Base-by-base conservation (phyloP, 23 tunicate species). In the Trididemnum miniatum region DNA sequence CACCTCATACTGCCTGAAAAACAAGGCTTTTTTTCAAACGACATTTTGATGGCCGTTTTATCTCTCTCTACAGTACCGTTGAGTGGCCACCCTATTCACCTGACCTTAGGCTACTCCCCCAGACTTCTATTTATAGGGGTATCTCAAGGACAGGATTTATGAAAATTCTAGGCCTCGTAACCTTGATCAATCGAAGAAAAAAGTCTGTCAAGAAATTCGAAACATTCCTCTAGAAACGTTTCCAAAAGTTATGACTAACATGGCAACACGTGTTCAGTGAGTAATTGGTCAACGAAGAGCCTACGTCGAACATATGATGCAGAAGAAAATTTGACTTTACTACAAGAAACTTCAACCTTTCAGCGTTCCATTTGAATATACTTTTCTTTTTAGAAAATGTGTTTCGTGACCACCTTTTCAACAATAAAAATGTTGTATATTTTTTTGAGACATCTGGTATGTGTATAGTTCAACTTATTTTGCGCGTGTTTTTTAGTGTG, bases 71-170 rank as follows among this genome's bases (percentile, higher is more conserved):
- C 59, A 34, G 39, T 20, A 34, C 59, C 62, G 31, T 24, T 74
- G 30, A 74, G 59, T 39, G 60, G 79, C 79, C 60, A 37, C 75
- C 75, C 25, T 69, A 28, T 69, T 69, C 40, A 29, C 38, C 75
- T 31, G 75, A 69, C 31, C n/a, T 32, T 32, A n/a, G n/a, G n/a
- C n/a, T n/a, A 32, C 75, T 32, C 75, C 25, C 75, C 75, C 36
- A 69, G 75, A 69, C 31, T 69, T 69, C 38, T 69, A 5, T 32
- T 34, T 30, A 32, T 69, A 12, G 75, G 75, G 75, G 12, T 69
- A 31, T 24, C 40, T 69, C 20, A 69, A 32, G 75, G 38, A 69
- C 75, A 32, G 38, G 20, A 69, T 30, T 32, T 69, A 69, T 69
- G 38, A 18, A 34, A 69, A 32, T 32, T 34, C 38, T 34, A 69